Percentiles rank a stretch among this genome's conserved stretches.
Evolutionary conservation across 2,113 vertebrate species (phyloP).

Genomic region (Burhinus bistriatus): DNA sequence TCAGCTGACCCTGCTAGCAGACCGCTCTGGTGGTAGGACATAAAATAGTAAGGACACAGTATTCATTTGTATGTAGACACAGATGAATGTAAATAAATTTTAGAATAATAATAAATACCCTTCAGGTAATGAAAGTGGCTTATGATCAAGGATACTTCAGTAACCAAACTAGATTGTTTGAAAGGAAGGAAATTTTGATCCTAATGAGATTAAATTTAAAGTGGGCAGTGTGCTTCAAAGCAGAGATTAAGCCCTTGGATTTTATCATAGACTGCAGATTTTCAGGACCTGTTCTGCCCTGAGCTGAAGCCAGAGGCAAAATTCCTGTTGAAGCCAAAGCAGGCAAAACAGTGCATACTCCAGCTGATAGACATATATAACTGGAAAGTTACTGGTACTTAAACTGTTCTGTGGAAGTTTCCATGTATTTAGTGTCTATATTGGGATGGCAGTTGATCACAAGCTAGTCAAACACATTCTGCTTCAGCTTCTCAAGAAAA

Average conservation of each 20-base stretch:
- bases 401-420: background rate
- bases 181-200: slow-evolving; percentile 28
- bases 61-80: background rate
- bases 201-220: slow-evolving; percentile 29
- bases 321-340: background rate
- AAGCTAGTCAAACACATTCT: background rate
- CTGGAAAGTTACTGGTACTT: background rate
- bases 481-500: background rate
- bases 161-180: slow-evolving; percentile 8
- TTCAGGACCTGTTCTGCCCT: background rate
- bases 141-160: background rate
- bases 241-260: background rate
- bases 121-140: background rate
- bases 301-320: background rate
- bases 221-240: background rate
- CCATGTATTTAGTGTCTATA: background rate
- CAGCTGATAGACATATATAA: background rate
- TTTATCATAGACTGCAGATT: background rate
- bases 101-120: background rate
- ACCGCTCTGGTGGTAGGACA: background rate
- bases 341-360: background rate
- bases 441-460: background rate
- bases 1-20: background rate
- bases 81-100: background rate
- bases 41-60: background rate